Evolutionary conservation across 2,113 vertebrate species (phyloP).

Genomic region (Calidris pygmaea): DNA sequence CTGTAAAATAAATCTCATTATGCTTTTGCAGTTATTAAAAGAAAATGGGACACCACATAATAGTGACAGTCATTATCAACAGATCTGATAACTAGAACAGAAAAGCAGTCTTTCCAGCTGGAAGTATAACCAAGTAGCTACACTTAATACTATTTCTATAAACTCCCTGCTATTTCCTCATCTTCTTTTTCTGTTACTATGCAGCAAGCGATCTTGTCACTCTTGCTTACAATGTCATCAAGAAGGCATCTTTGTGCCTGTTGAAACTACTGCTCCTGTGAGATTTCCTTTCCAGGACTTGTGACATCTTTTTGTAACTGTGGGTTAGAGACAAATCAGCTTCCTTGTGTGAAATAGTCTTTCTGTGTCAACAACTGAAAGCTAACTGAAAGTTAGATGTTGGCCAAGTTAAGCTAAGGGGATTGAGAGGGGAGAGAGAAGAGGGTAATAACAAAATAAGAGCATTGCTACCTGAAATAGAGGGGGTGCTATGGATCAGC

Average conservation of each 20-base stretch:
- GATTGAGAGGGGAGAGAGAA: accelerated
- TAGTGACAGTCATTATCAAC: neutral
- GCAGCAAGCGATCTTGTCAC: neutral
- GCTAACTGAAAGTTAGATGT: neutral
- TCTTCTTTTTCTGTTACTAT: neutral
- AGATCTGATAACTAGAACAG: neutral
- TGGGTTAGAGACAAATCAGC: neutral
- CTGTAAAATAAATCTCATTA: neutral
- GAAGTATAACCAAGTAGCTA: neutral
- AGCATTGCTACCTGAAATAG: neutral
- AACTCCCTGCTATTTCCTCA: neutral
- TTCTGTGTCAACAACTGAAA: neutral
- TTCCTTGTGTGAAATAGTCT: neutral
- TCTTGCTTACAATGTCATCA: neutral
- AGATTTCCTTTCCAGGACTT: neutral
- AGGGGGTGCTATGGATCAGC: neutral
- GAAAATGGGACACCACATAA: neutral
- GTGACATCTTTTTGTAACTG: neutral
- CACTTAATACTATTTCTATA: neutral
- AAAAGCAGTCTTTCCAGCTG: neutral
- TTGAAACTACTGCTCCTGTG: neutral
- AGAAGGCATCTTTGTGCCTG: neutral
- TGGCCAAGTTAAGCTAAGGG: neutral
- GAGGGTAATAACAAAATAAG: neutral
- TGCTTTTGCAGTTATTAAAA: neutral